Conservation (phyloP, 2,113 vertebrate species). For the Protobothrops flavoviridis region DNA sequence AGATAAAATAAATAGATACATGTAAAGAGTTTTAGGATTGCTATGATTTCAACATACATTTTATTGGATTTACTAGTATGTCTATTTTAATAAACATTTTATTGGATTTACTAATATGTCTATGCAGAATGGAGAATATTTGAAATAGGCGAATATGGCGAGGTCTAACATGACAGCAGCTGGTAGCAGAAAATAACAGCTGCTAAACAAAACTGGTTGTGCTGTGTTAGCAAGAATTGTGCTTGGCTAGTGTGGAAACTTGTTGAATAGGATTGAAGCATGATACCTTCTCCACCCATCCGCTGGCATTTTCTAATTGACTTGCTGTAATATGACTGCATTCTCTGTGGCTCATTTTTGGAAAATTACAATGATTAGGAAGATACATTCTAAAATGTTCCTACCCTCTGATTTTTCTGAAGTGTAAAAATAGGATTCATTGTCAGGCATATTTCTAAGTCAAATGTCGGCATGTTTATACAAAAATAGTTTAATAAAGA, state of each 20-base stretch:
- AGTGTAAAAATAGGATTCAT: not conserved
- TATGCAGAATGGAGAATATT: constrained; percentile 19
- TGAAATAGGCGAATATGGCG: constrained; percentile 17
- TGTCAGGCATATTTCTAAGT: not conserved
- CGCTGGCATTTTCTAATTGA: constrained; percentile 16
- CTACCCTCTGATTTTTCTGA: not conserved
- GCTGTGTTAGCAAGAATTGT: constrained; percentile 36
- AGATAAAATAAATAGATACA: not conserved
- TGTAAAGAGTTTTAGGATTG: constrained; percentile 35
- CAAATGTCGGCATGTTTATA: not conserved
- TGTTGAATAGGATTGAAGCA: constrained; percentile 39
- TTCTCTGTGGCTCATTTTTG: not conserved
- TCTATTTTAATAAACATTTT: constrained; percentile 47
- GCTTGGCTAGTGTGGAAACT: constrained; percentile 28
- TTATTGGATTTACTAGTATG: constrained; percentile 29
- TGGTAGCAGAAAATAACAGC: constrained; percentile 29
- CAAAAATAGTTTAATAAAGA: not conserved
- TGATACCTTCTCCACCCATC: constrained; percentile 6
- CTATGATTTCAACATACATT: constrained; percentile 51
- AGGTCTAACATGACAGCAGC: constrained; percentile 22
- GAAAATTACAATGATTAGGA: not conserved
- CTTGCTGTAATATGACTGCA: not conserved
- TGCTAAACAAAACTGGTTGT: constrained; percentile 36
- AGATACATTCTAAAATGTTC: not conserved
- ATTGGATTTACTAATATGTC: constrained; percentile 25